Evolutionary conservation across 1,140 invertebrate genomes (phyloP).

Genomic region (Drosophila auraria): DNA sequence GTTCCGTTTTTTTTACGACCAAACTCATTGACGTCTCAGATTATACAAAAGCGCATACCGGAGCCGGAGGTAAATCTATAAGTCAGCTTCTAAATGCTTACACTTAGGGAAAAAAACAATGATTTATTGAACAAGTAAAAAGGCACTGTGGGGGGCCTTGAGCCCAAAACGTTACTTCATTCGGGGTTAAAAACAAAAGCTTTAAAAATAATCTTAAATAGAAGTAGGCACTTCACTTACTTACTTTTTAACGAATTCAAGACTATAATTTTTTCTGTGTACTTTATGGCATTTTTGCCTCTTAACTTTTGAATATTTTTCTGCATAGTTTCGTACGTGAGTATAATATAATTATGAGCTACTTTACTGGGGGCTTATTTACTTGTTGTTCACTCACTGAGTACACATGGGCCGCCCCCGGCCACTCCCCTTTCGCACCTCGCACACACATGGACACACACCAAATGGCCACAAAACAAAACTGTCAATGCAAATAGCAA

Average conservation of each 20-base stretch:
- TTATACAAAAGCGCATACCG: constrained; percentile 47
- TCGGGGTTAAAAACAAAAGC: no score
- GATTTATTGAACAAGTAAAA: no score
- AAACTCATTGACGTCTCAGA: constrained; percentile 40
- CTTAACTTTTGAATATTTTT: constrained; percentile 60
- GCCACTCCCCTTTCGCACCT: constrained; percentile 44
- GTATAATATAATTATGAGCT: constrained; percentile 83
- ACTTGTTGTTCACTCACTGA: constrained; percentile 50
- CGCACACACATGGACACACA: constrained; percentile 54
- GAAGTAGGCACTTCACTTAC: no score
- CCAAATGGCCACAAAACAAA: constrained; percentile 49
- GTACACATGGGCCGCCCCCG: constrained; percentile 34
- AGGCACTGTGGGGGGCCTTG: no score
- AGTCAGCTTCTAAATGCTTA: constrained; percentile 13
- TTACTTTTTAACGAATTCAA: not conserved
- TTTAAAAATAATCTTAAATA: no score
- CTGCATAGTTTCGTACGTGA: constrained; percentile 79
- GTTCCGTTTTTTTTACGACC: constrained; percentile 52
- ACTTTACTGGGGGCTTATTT: constrained; percentile 70
- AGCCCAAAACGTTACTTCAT: no score
- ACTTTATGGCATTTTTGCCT: constrained; percentile 38
- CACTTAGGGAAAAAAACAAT: not conserved
- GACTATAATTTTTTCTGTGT: not conserved
- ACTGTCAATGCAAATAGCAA: constrained; percentile 60
- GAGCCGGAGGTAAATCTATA: constrained; percentile 24